Evolutionary conservation across 1,140 invertebrate genomes (phyloP).

Genomic region (Diorhabda elongata): DNA sequence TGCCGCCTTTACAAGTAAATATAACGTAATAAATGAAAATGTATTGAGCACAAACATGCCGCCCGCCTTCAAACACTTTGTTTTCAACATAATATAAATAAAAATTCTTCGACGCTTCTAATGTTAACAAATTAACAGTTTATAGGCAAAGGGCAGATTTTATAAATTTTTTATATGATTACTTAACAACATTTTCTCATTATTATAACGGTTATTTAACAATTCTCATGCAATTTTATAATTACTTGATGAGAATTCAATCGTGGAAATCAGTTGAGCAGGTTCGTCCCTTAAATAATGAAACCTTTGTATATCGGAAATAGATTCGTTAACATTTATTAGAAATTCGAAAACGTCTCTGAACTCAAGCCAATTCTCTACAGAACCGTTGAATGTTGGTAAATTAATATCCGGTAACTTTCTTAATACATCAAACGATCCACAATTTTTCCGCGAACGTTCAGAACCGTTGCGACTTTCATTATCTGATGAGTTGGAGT

Average conservation of each 20-base stretch:
- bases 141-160: constrained; percentile 34
- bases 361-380: constrained; percentile 34
- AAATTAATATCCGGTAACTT: constrained; percentile 31
- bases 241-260: constrained; percentile 32
- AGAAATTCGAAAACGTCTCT: constrained; percentile 32
- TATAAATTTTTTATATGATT: constrained; percentile 17
- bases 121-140: constrained; percentile 35
- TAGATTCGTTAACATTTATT: constrained; percentile 21
- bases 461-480: no score
- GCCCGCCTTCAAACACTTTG: no score
- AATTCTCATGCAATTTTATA: constrained; percentile 37
- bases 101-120: background rate
- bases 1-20: background rate
- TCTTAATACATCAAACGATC: no score
- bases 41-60: background rate
- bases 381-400: constrained; percentile 32
- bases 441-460: no score
- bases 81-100: no score
- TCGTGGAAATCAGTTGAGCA: constrained; percentile 26
- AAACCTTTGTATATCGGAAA: constrained; percentile 25
- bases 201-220: constrained; percentile 37
- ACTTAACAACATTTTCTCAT: constrained; percentile 27
- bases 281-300: constrained; percentile 36
- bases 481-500: no score
- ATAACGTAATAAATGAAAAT: constrained; percentile 4